These are phyloP conservation scores for Notolabrus celidotus DNA, from an alignment of 2,797 vertebrate genomes.

Conservation along the genomic window DNA sequence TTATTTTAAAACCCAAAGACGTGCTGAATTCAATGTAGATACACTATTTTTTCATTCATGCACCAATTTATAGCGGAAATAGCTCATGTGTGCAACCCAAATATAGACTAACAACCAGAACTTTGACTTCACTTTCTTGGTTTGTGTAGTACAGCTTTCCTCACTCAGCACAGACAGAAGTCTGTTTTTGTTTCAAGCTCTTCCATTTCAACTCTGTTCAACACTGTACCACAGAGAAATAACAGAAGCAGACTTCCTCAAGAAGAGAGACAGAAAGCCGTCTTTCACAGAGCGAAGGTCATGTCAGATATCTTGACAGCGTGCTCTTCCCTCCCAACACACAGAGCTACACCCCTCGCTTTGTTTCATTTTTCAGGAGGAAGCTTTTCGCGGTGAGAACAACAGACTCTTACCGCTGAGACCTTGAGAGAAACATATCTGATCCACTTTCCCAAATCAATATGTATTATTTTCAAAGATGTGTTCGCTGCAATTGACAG, in stretches of 20 bases:
- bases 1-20: too few species aligned
- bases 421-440: constrained; percentile 56
- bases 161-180: too few species aligned
- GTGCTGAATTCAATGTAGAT: too few species aligned
- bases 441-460: constrained; percentile 60
- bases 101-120: too few species aligned
- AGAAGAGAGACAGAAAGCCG: not conserved
- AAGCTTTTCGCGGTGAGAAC: constrained; percentile 28
- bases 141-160: too few species aligned
- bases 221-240: not conserved
- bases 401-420: constrained; percentile 30
- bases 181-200: not conserved
- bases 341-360: constrained; percentile 11
- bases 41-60: too few species aligned
- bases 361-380: constrained; percentile 53
- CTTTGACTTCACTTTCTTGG: too few species aligned
- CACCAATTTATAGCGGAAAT: too few species aligned
- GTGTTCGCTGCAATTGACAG: constrained; percentile 43
- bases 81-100: too few species aligned
- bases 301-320: constrained; percentile 49
- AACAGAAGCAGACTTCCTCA: not conserved
- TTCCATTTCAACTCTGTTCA: not conserved
- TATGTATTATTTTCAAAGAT: constrained; percentile 62
- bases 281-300: constrained; percentile 44
- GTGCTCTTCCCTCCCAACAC: constrained; percentile 16